Evolutionary conservation across 2,888 invertebrate genomes (phyloP), one percentile per base, ranked within the genome.

Genomic region (Phorcus lineatus): DNA sequence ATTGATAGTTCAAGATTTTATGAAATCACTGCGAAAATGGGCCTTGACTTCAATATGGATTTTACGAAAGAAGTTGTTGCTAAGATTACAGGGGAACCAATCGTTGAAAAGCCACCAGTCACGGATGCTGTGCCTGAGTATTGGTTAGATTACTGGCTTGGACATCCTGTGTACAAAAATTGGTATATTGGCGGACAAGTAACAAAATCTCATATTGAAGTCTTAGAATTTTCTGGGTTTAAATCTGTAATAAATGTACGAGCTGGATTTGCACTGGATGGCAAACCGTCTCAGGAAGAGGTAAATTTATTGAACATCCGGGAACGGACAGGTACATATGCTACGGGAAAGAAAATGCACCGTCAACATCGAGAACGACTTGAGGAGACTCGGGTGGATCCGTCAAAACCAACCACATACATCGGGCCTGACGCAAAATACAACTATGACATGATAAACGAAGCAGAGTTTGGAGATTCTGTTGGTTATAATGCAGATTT

Each of bases 161-260:
- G 89, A 2, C 88, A 89, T 54, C 89, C 90, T 11, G 86, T 90
- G 11, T 85, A 87, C 54, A 86, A 84, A 77, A 90, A 90, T 82
- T 89, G 89, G 88, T 90, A 85, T 82, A 84, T 84, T 1, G 86
- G 87, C 19, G 91, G 91, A n/a, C 91, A 91, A 82, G 88, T 91
- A 2, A 80, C 86, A 40, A 79, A 83, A 66, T 86, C 88, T 78
- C 87, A 91, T 74, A 70, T 91, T 0, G 67, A 84, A 28, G 82
- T 84, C 17, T 40, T 90, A 4, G 86, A 88, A 70, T 81, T 80
- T 7, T 81, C 83, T 52, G 90, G 90, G 0, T 89, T 88, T 79
- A 88, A 88, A 77, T 81, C 85, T 0, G 82, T 91, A 0, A 81
- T 91, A n/a, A 90, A 91, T 78, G 80, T 89, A 81, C 82, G 91